These are phyloP conservation scores for Drosophila fungiperda DNA, from an alignment of 2,888 invertebrate species.

Conservation along the genomic window DNA sequence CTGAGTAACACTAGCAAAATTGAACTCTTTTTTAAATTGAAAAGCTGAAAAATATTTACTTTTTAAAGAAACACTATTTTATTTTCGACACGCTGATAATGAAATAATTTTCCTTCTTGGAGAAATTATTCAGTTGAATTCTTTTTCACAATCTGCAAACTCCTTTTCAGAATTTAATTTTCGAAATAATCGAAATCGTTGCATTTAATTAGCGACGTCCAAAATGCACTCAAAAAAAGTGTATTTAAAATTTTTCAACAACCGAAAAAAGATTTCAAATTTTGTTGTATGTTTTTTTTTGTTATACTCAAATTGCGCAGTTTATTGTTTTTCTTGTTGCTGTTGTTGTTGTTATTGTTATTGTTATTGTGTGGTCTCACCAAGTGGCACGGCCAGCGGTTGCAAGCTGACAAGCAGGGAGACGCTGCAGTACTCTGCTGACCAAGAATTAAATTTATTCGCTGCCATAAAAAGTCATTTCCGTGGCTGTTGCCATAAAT, in stretches of 20 bases:
- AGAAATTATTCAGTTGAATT: background rate
- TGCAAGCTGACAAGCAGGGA: conserved; percentile 61
- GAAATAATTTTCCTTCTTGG: too few relatives aligned
- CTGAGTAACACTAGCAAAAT: background rate
- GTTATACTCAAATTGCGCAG: conserved; percentile 8
- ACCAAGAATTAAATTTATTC: conserved; percentile 81
- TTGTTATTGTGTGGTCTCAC: conserved; percentile 55
- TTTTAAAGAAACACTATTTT: background rate
- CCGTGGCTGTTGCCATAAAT: conserved; percentile 78
- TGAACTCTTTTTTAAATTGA: background rate
- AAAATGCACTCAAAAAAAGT: background rate
- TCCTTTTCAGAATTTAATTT: background rate
- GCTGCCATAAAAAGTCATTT: conserved; percentile 80
- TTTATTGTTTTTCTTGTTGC: conserved; percentile 5
- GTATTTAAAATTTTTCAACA: background rate
- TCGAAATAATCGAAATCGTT: background rate
- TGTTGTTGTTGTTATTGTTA: conserved; percentile 10
- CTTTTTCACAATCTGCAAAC: background rate
- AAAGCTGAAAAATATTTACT: background rate
- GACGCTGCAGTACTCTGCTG: conserved; percentile 68
- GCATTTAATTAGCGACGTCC: background rate
- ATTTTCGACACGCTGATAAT: background rate
- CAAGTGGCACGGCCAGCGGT: conserved; percentile 44
- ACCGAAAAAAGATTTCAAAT: background rate
- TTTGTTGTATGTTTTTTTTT: background rate